Evolutionary conservation across 2,888 invertebrate species (phyloP).

Genomic region (Leucania comma): DNA sequence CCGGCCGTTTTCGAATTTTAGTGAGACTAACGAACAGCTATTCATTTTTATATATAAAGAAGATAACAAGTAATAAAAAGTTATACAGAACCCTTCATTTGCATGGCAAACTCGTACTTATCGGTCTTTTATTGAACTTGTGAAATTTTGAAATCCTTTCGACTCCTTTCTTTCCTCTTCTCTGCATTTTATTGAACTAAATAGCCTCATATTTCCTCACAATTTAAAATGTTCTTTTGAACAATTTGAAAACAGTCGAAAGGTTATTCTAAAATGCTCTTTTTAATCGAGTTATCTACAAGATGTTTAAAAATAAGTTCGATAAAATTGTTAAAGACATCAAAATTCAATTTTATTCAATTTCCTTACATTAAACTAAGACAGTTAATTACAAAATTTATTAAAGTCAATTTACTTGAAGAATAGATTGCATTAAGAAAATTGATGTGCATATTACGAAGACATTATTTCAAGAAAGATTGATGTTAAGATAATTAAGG

Average conservation of each 20-base stretch:
- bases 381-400: constrained; percentile 23
- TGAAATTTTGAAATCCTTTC: not conserved
- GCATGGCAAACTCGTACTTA: too few species aligned
- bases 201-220: too few species aligned
- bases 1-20: too few species aligned
- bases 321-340: not conserved
- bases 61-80: too few species aligned
- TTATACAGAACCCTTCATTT: too few species aligned
- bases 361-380: not conserved
- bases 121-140: too few species aligned
- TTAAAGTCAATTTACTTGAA: constrained; percentile 11
- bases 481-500: constrained; percentile 7
- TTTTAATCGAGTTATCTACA: not conserved
- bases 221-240: too few species aligned
- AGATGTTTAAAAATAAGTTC: not conserved
- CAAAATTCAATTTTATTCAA: not conserved
- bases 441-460: constrained; percentile 35
- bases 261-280: constrained; percentile 1
- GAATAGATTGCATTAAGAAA: constrained; percentile 38
- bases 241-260: too few species aligned
- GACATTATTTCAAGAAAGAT: constrained; percentile 27
- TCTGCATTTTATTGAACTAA: too few species aligned
- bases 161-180: too few species aligned
- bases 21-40: too few species aligned
- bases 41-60: too few species aligned